Conservation (phyloP, 2,113 vertebrate genomes). For the Orientallactaga bullata region DNA sequence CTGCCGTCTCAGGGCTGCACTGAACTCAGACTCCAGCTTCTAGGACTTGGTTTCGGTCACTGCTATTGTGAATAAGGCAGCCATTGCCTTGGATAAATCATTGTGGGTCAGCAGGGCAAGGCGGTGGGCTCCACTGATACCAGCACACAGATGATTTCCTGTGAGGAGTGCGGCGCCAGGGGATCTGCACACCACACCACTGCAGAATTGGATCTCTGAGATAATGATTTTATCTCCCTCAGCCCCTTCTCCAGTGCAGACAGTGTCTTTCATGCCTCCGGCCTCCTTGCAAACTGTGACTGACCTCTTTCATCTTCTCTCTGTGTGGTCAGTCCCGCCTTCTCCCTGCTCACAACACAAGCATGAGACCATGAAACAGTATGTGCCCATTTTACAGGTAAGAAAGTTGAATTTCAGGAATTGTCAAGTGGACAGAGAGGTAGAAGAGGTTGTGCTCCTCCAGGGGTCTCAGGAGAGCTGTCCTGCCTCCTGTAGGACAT, state of each 20-base stretch:
- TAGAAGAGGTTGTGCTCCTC: not conserved
- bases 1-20: rapidly evolving
- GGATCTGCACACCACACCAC: not conserved
- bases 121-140: not conserved
- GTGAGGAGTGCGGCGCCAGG: not conserved
- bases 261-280: rapidly evolving
- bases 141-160: not conserved
- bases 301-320: not conserved
- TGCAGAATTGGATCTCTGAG: not conserved
- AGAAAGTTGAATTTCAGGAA: not conserved
- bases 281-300: rapidly evolving
- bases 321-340: rapidly evolving
- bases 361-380: not conserved
- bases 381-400: not conserved
- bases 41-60: not conserved
- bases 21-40: not conserved
- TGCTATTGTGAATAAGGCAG: not conserved
- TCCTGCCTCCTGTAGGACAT: not conserved
- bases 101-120: not conserved
- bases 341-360: rapidly evolving
- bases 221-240: not conserved
- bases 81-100: not conserved
- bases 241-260: not conserved
- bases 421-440: not conserved
- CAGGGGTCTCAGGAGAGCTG: rapidly evolving